Evolutionary conservation across 2,888 invertebrate genomes (phyloP).

Genomic region (Chelonus formosanus): DNA sequence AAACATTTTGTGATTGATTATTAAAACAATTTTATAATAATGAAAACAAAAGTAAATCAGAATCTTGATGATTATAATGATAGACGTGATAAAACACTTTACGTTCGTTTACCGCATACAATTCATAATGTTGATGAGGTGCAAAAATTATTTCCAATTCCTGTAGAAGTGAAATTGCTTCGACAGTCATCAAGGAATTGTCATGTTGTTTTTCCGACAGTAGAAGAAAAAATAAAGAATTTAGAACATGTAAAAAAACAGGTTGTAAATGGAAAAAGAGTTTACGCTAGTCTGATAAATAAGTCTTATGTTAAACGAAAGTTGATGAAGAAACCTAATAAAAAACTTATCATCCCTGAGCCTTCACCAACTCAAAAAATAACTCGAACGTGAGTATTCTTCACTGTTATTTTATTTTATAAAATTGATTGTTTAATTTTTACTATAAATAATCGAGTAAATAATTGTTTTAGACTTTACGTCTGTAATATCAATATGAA

Average conservation of each 20-base stretch:
- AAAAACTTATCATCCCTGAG: slow-evolving; percentile 43
- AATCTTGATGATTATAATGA: slow-evolving; percentile 14
- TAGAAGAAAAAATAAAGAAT: slow-evolving; percentile 50
- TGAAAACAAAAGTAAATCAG: too few species aligned
- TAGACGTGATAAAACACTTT: slow-evolving; percentile 47
- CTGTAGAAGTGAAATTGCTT: slow-evolving; percentile 49
- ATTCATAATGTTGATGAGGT: slow-evolving; percentile 49
- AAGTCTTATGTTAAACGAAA: slow-evolving; percentile 19
- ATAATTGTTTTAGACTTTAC: slow-evolving; percentile 43
- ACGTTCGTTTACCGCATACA: slow-evolving; percentile 52
- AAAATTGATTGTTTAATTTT: not conserved
- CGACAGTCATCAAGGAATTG: slow-evolving; percentile 52
- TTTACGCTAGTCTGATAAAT: slow-evolving; percentile 41
- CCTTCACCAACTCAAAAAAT: slow-evolving; percentile 36
- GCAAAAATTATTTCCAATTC: slow-evolving; percentile 48
- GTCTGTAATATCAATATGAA: slow-evolving; percentile 27
- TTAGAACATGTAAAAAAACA: slow-evolving; percentile 43
- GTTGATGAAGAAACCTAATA: slow-evolving; percentile 36
- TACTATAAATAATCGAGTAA: slow-evolving; percentile 4
- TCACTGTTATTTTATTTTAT: not conserved
- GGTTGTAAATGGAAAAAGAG: slow-evolving; percentile 45
- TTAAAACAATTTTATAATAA: too few species aligned
- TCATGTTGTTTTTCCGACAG: slow-evolving; percentile 49
- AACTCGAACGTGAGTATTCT: slow-evolving; percentile 47
- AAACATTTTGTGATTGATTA: too few species aligned